Conservation (phyloP, 2,888 invertebrate species). For the Crocallis elinguaria region DNA sequence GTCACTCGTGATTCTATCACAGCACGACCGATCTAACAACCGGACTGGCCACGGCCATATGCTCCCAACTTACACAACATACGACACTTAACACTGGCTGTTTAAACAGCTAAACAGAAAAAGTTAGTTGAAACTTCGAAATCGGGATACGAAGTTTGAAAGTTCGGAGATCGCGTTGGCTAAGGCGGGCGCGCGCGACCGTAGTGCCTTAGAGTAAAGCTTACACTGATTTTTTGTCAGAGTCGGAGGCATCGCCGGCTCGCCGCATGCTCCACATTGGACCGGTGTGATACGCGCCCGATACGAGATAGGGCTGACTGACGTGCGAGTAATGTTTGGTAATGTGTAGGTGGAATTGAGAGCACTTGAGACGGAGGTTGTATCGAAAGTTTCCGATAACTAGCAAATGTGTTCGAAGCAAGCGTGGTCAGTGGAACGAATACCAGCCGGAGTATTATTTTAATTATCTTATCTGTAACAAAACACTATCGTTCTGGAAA, state of each 20-base stretch:
- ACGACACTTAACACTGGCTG: conserved; percentile 69
- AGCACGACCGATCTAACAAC: conserved; percentile 64
- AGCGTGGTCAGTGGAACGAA: neutral
- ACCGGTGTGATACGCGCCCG: conserved; percentile 76
- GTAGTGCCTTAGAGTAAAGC: conserved; percentile 71
- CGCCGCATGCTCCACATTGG: conserved; percentile 79
- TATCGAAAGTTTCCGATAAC: conserved; percentile 22
- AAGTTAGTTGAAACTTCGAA: conserved; percentile 25
- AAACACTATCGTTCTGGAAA: neutral
- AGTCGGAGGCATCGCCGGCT: conserved; percentile 78
- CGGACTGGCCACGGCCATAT: conserved; percentile 78
- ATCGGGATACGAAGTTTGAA: conserved; percentile 20
- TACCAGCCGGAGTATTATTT: neutral
- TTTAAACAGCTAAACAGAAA: conserved; percentile 32
- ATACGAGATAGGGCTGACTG: conserved; percentile 55
- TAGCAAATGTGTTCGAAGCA: conserved; percentile 8
- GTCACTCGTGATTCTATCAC: conserved; percentile 74
- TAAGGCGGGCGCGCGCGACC: conserved; percentile 69
- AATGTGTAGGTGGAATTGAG: conserved; percentile 14
- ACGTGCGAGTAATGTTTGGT: conserved; percentile 27
- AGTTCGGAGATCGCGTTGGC: conserved; percentile 46
- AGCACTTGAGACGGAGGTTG: conserved; percentile 11
- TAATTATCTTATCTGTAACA: neutral
- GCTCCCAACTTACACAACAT: conserved; percentile 74
- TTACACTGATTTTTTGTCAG: conserved; percentile 83